Conservation (phyloP, 30 jellyfish, hydroid and myxozoan genomes). For the Cassiopea xamachana region DNA sequence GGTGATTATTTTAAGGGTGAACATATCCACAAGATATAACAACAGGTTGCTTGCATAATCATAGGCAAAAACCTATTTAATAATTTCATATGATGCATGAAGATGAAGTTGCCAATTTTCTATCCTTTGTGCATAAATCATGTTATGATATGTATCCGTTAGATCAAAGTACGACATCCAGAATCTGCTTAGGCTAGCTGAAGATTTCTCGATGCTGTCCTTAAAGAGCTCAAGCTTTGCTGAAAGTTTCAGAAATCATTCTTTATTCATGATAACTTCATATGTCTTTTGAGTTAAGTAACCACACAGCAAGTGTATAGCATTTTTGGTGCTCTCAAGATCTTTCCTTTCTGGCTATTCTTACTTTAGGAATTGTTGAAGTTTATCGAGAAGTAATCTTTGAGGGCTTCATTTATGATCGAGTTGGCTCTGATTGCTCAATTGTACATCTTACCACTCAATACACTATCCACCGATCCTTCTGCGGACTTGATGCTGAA, state of each 20-base stretch:
- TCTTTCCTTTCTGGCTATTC: constrained; percentile 12
- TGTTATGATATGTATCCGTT: constrained; percentile 2
- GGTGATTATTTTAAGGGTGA: constrained; percentile 36
- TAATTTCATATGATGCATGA: constrained; percentile 17
- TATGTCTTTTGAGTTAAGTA: neutral
- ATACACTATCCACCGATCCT: neutral
- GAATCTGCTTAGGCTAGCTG: neutral
- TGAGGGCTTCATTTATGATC: constrained; percentile 28
- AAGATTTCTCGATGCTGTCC: no score
- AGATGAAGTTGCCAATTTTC: constrained; percentile 6
- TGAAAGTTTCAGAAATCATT: no score
- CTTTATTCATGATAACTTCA: no score
- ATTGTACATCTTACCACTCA: neutral
- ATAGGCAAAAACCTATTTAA: neutral
- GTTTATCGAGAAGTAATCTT: constrained; percentile 32
- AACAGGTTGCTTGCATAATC: constrained; percentile 17
- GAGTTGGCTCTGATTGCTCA: neutral
- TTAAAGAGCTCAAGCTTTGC: no score
- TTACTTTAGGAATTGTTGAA: neutral
- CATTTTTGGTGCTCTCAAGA: neutral
- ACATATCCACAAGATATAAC: constrained; percentile 25
- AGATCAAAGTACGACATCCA: constrained; percentile 12
- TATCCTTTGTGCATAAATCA: neutral
- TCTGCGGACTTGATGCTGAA: constrained; percentile 5
- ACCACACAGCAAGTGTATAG: constrained; percentile 18